Evolutionary conservation across 2,888 invertebrate genomes (phyloP).

Genomic region (Morpho helenor): DNA sequence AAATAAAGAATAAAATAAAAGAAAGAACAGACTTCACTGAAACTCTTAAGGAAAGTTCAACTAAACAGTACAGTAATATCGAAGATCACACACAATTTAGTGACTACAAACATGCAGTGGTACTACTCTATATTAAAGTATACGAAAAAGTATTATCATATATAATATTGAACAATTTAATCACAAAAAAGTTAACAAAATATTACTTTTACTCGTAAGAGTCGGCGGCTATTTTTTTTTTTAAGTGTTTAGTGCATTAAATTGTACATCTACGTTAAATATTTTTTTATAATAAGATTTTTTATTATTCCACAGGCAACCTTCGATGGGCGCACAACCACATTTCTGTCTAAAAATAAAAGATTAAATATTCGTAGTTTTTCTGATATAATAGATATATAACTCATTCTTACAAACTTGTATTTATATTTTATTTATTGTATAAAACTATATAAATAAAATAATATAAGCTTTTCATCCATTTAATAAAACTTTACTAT

Average conservation of each 20-base stretch:
- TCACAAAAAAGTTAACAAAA: slow-evolving; percentile 31
- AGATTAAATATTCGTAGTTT: no score
- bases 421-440: no score
- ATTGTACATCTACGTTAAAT: slow-evolving; percentile 12
- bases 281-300: slow-evolving; percentile 14
- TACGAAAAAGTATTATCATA: slow-evolving; percentile 8
- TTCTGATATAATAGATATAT: no score
- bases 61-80: slow-evolving; percentile 15
- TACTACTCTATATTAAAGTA: slow-evolving; percentile 13
- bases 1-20: no score
- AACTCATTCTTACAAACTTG: no score
- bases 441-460: no score
- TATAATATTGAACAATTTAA: not conserved
- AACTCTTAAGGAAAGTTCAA: not conserved
- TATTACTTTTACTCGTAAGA: slow-evolving; percentile 1
- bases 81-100: slow-evolving; percentile 60
- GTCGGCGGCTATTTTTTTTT: not conserved
- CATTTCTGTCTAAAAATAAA: not conserved
- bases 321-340: slow-evolving; percentile 53
- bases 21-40: no score
- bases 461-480: no score
- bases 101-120: slow-evolving; percentile 39
- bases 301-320: slow-evolving; percentile 16
- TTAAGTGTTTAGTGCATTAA: slow-evolving; percentile 12
- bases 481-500: no score